Evolutionary conservation across 2,113 vertebrate species (phyloP).

Genomic region (Vulpes ferrilata): DNA sequence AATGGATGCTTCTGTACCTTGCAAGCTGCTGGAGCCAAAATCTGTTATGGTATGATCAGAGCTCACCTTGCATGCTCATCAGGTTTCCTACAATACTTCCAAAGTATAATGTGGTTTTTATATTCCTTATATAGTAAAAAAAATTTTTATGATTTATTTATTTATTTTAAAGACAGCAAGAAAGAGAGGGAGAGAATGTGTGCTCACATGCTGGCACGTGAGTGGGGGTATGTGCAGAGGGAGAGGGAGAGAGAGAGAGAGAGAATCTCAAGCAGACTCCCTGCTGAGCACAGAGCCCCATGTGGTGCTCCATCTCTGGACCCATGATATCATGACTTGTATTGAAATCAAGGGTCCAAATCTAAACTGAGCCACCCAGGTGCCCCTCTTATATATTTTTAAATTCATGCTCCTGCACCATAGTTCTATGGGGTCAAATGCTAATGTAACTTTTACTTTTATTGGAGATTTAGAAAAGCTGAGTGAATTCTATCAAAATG

Average conservation of each 20-base stretch:
- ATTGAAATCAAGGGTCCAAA: too few species aligned
- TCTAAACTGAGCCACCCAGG: too few species aligned
- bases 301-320: too few species aligned
- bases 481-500: conserved; percentile 3
- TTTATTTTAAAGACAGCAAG: neutral
- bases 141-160: neutral
- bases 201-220: too few species aligned
- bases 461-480: neutral
- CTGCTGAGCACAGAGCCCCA: too few species aligned
- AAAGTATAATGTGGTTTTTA: neutral
- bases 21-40: neutral
- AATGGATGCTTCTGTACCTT: neutral
- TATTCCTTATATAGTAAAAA: neutral
- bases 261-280: too few species aligned
- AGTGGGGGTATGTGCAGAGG: too few species aligned
- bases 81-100: neutral
- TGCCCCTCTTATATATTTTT: neutral
- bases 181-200: too few species aligned
- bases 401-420: neutral
- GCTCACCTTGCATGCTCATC: neutral
- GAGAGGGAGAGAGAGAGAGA: too few species aligned
- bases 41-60: neutral
- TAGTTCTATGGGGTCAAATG: neutral
- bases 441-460: conserved; percentile 4
- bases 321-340: too few species aligned